A percentile compares a stretch with the other conserved stretches of the same genome.
phyloP scores from a whole-genome alignment of 1,140 invertebrate genomes.

The Bicyclus anynana region DNA sequence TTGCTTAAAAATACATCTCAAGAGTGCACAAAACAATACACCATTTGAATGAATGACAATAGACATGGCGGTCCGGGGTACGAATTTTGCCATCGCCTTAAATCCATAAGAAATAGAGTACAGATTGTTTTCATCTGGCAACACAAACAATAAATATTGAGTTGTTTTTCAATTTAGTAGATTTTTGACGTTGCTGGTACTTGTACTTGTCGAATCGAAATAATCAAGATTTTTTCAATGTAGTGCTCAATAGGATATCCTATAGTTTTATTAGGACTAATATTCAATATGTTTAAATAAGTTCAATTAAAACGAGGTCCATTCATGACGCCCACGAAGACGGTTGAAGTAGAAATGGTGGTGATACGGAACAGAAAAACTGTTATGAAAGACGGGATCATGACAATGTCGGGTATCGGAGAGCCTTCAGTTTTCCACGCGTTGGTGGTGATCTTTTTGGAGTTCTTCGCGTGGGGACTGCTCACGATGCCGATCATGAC shows the following conservation, averaged over 20 bases:
- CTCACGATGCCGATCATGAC: constrained; percentile 98
- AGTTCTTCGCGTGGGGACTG: constrained; percentile 99
- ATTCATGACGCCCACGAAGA: constrained; percentile 76
- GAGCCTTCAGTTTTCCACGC: constrained; percentile 98
- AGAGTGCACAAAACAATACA: no score
- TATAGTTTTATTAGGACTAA: constrained; percentile 17
- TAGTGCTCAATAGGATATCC: constrained; percentile 46
- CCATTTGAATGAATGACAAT: no score
- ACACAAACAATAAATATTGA: constrained; percentile 61
- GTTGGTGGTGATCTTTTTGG: constrained; percentile 98
- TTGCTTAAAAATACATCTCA: no score
- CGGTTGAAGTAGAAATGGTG: constrained; percentile 77
- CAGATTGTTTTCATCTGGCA: constrained; percentile 32
- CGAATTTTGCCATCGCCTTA: no score
- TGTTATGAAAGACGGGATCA: constrained; percentile 75
- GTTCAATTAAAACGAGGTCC: constrained; percentile 49
- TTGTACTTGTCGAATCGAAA: no score
- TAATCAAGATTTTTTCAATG: constrained; percentile 64
- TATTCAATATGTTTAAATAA: constrained; percentile 70
- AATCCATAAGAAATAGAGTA: not conserved
- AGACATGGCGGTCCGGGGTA: no score
- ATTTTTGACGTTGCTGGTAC: constrained; percentile 68
- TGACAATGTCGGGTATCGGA: constrained; percentile 88
- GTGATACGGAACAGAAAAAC: constrained; percentile 76
- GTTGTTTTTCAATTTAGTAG: constrained; percentile 70